A percentile compares a stretch with the other conserved stretches of the same genome.
Conservation (phyloP, 2,888 invertebrate species). For the Drosophila pegasa region DNA sequence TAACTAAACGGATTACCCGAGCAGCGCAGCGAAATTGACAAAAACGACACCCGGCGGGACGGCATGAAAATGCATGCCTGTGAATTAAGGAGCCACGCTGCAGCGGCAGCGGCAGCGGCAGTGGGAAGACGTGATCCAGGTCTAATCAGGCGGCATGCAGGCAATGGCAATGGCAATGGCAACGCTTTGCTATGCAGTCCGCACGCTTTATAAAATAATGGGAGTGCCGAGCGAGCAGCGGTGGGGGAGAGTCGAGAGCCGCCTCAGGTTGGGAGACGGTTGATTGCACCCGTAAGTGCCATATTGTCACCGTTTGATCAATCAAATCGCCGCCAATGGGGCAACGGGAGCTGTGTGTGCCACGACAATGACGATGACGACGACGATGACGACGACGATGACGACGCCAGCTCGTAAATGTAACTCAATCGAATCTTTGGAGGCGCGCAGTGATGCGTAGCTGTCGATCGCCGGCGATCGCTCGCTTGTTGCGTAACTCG, state of each 20-base stretch:
- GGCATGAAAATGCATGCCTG: conserved; percentile 38
- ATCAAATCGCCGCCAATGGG: conserved; percentile 70
- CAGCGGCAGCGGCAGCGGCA: neutral
- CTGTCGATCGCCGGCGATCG: conserved; percentile 22
- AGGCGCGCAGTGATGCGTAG: conserved; percentile 63
- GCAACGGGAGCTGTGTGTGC: conserved; percentile 34
- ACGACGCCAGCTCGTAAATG: conserved; percentile 70
- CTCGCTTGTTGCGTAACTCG: conserved; percentile 76
- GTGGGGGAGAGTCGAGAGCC: neutral
- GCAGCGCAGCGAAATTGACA: conserved; percentile 6
- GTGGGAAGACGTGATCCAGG: conserved; percentile 14
- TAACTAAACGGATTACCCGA: conserved; percentile 69
- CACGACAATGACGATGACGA: no score
- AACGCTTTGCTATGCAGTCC: conserved; percentile 81
- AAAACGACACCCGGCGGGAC: conserved; percentile 62
- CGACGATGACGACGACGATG: no score
- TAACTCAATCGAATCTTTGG: conserved; percentile 65
- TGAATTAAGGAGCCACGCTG: conserved; percentile 34
- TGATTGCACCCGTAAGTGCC: conserved; percentile 82
- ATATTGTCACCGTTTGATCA: conserved; percentile 83
- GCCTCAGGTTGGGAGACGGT: conserved; percentile 8
- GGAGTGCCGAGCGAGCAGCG: conserved; percentile 12
- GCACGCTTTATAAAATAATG: conserved; percentile 82
- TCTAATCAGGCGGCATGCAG: conserved; percentile 78
- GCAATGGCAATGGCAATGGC: conserved; percentile 74